These are phyloP conservation scores for Bombus cullumanus DNA, from an alignment of 1,140 invertebrate species.

Conservation along the genomic window DNA sequence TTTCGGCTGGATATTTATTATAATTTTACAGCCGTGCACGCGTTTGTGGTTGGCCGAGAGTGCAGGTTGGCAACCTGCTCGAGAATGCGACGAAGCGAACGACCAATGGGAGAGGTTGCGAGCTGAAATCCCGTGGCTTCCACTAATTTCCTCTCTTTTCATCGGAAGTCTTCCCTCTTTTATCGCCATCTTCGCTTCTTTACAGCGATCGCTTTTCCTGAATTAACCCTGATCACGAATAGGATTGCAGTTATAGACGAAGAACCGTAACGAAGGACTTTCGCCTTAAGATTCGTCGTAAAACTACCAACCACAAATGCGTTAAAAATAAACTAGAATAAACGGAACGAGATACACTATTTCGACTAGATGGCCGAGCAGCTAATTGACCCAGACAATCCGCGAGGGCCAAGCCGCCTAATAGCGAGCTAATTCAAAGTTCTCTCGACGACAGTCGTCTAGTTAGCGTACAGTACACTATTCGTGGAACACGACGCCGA, in stretches of 20 bases:
- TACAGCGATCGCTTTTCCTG: no score
- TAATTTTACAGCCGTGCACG: not conserved
- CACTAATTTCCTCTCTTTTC: not conserved
- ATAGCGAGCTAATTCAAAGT: conserved; percentile 60
- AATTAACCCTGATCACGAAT: no score
- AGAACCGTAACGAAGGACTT: no score
- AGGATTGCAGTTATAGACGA: no score
- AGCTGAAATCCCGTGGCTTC: not conserved
- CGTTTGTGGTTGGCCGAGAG: not conserved
- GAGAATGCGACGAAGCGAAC: not conserved
- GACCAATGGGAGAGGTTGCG: not conserved
- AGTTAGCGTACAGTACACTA: conserved; percentile 51
- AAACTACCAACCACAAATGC: not conserved
- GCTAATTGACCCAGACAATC: conserved; percentile 4
- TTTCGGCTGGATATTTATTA: conserved; percentile 7
- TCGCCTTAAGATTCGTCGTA: no score
- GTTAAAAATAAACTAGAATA: not conserved
- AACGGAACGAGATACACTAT: not conserved
- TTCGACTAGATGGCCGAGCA: not conserved
- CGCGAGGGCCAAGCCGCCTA: not conserved
- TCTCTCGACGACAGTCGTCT: conserved; percentile 45
- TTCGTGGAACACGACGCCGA: conserved; percentile 39
- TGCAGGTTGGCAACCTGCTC: not conserved
- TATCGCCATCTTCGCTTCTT: not conserved
- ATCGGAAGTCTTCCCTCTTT: not conserved